A percentile compares a stretch with the other conserved stretches of the same genome.
Evolutionary conservation across 2,888 invertebrate species (phyloP).

Genomic region (Nebria brevicollis): DNA sequence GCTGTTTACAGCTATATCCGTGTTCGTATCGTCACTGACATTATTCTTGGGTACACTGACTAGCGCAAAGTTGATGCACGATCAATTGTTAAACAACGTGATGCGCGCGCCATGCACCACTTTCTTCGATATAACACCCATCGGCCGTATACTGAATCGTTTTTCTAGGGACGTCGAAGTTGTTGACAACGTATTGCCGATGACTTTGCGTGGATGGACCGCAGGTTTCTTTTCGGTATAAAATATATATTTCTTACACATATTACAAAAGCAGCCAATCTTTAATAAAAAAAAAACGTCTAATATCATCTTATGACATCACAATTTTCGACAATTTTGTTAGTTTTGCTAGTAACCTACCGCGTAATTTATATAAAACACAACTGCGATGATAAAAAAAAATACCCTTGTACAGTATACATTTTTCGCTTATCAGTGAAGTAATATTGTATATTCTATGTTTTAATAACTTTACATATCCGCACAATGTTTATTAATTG

Average conservation of each 20-base stretch:
- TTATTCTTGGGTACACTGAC: constrained; percentile 75
- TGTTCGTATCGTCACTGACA: constrained; percentile 74
- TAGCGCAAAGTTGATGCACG: constrained; percentile 73
- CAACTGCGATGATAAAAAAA: no score
- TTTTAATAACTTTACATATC: no score
- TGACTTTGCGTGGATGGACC: constrained; percentile 77
- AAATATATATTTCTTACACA: constrained; percentile 6
- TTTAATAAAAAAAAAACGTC: no score
- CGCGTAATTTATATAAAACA: background rate
- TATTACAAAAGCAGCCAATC: constrained; percentile 38
- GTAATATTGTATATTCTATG: no score
- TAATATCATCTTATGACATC: background rate
- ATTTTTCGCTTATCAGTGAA: no score
- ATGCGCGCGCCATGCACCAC: constrained; percentile 74
- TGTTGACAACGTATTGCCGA: constrained; percentile 76
- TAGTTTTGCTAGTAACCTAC: background rate
- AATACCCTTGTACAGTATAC: no score
- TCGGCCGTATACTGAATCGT: constrained; percentile 81
- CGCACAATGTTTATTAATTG: constrained; percentile 12
- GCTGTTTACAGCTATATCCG: constrained; percentile 69
- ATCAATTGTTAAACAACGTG: constrained; percentile 71
- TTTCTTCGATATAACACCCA: constrained; percentile 84
- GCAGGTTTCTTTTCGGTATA: constrained; percentile 71
- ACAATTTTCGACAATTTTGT: background rate
- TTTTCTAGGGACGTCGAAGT: constrained; percentile 80